Base-by-base conservation (phyloP, 2,113 vertebrate species). In the Neolamprologus cancellatus region DNA sequence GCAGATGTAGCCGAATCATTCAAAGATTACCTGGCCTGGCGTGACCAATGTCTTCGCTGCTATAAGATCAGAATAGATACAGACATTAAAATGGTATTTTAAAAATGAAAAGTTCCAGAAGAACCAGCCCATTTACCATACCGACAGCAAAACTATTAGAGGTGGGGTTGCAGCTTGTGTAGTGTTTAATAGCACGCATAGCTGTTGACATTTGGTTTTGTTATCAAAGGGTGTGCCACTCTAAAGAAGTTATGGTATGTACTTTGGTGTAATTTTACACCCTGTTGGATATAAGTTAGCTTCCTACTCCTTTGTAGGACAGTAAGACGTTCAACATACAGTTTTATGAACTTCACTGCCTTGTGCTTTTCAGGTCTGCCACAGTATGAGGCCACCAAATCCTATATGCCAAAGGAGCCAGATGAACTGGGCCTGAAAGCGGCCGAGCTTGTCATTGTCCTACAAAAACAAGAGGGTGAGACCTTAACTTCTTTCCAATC, bases 401-500 rank as follows among this genome's bases (percentile, higher is more conserved):
- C 97, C 2, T 97, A 97, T 90, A 92, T 98, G 86, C 97, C 98
- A 1, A 99, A 96, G 83, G 94, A 97, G 61, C 96, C 90, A 0
- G 99, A 99, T 0, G 98, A 99, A 94, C 52, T 99, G 12, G 96
- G 97, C 0, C 95, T 99, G 71, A 96, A 98, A 90, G 98, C 97
- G 92, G 96, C 97, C 0, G 99, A 99, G 1, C 96, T 99, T 0
- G 97, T 99, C 9, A 95, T 99, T 28, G 93, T 99, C 23, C 69
- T 97, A 59, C 95, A 94, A 4, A 94, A 82, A 23, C 98, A 97
- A 78, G 98, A 98, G 0, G 98, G 98, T 99, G 81, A 96, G 96
- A 6, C 30, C 7, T 23, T 1, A 39, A 66, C 7, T 59, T 57
- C 18, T 15, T 7, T 6, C 20, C 10, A 4, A 28, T 48, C 41